Base-by-base conservation (phyloP, 2,888 invertebrate genomes). In the Tetramorium bicarinatum region DNA sequence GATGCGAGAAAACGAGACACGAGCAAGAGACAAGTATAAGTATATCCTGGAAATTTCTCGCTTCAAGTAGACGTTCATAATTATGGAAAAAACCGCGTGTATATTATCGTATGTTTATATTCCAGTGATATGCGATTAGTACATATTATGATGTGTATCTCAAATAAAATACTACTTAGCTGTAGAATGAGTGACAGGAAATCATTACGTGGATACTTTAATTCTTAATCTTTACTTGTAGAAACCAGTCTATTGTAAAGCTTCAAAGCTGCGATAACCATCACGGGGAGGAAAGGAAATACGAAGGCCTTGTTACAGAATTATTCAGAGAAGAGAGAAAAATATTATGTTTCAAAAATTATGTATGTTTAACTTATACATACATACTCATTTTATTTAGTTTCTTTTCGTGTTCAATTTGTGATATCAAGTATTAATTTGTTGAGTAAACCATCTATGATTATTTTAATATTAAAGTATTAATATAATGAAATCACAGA, bases 1-100 rank as follows among this genome's bases (percentile, higher is more conserved):
- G 49, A 47, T 88, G 88, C 85, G 87, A 29, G 76, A 66, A 34
- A 59, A 21, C 59, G 38, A 74, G 59, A 13, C 38, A 21, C n/a
- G 79, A 18, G n/a, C 61, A 21, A 29, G 29, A 69, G 54, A 77
- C 54, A 34, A 47, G 49, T 54, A 56, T 44, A 61, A 56, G 38
- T 54, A 47, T 38, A 61, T 79, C n/a, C 8, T 18, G 25, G 13
- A 49, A 47, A 18, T 25, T 47, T 79, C 47, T 79, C 11, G 29
- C 34, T 21, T n/a, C 59, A 59, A 47, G 47, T 21, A 47, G 21
- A 49, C 47, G 59, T 18, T 34, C 18, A 4, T 80, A 61, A 80
- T 72, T 49, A 61, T 49, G 34, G 25, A 34, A 25, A 72, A 80
- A 49, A 47, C 13, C 21, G 21, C 54, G 13, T 25, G 13, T 41